Percentiles rank a stretch among this genome's conserved stretches.
phyloP scores from a whole-genome alignment of 1,140 invertebrate genomes.

The Drosophila suzukii region DNA sequence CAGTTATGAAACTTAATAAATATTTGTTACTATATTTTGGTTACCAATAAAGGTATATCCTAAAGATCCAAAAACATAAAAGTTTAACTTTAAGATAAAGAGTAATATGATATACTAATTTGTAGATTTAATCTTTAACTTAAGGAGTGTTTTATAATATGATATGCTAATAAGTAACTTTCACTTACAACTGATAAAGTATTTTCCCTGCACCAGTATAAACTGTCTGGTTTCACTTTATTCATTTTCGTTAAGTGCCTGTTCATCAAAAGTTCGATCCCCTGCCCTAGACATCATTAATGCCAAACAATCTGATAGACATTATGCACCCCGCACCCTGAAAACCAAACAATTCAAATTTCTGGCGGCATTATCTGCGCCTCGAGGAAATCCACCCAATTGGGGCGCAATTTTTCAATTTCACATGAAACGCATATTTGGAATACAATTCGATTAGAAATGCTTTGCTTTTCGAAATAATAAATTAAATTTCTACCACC shows the following conservation, averaged over 20 bases:
- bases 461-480: conserved; percentile 81
- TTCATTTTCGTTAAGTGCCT: conserved; percentile 37
- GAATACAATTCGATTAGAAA: conserved; percentile 83
- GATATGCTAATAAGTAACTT: conserved; percentile 5
- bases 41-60: too few relatives aligned
- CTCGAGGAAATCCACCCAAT: conserved; percentile 50
- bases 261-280: conserved; percentile 13
- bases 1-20: too few relatives aligned
- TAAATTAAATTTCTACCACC: conserved; percentile 75
- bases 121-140: too few relatives aligned
- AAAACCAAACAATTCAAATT: conserved; percentile 63
- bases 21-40: too few relatives aligned
- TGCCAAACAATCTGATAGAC: conserved; percentile 72
- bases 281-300: conserved; percentile 62
- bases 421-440: conserved; percentile 61
- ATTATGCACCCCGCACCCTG: conserved; percentile 40
- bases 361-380: conserved; percentile 20
- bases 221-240: conserved; percentile 15
- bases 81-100: too few relatives aligned
- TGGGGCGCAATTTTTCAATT: conserved; percentile 75
- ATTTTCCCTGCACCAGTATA: not conserved
- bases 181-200: not conserved
- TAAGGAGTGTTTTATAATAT: too few relatives aligned
- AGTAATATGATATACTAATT: too few relatives aligned
- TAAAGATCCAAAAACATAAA: too few relatives aligned